phyloP scores from a whole-genome alignment of 2,113 vertebrate genomes.

The Gymnarchus niloticus region DNA sequence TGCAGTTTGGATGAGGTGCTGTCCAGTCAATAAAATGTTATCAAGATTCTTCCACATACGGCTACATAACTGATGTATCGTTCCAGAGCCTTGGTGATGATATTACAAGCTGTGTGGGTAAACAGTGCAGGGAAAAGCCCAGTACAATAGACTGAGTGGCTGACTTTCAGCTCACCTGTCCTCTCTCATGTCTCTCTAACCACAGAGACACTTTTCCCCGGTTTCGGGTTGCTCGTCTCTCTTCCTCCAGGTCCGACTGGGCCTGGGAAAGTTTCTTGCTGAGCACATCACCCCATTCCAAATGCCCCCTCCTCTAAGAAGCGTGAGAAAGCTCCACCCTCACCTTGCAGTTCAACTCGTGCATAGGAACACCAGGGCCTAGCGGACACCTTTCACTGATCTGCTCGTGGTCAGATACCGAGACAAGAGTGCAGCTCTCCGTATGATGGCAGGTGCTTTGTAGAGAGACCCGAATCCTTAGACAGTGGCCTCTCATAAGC shows the following conservation, averaged over 20 bases:
- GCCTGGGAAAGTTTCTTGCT: not conserved
- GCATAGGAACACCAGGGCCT: not conserved
- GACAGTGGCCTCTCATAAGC: not conserved
- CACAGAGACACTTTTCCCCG: not conserved
- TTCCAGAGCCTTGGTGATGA: not conserved
- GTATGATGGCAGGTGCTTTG: not conserved
- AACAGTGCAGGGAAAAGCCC: not conserved
- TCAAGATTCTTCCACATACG: not conserved
- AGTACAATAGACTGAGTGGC: not conserved
- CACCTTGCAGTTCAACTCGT: not conserved
- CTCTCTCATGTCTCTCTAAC: not conserved
- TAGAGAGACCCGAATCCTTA: too few species aligned
- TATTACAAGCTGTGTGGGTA: not conserved
- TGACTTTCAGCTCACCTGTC: not conserved
- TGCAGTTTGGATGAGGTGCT: not conserved
- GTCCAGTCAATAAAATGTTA: not conserved
- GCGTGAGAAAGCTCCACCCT: constrained; percentile 11
- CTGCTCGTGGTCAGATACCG: not conserved
- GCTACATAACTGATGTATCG: not conserved
- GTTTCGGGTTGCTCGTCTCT: not conserved
- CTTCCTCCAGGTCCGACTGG: not conserved
- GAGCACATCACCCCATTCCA: too few species aligned
- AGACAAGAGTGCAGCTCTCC: not conserved
- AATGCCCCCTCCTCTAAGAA: not conserved
- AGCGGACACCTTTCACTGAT: not conserved